These are phyloP conservation scores for Chromis chromis DNA, from an alignment of 2,797 vertebrate species.

Conservation along the genomic window DNA sequence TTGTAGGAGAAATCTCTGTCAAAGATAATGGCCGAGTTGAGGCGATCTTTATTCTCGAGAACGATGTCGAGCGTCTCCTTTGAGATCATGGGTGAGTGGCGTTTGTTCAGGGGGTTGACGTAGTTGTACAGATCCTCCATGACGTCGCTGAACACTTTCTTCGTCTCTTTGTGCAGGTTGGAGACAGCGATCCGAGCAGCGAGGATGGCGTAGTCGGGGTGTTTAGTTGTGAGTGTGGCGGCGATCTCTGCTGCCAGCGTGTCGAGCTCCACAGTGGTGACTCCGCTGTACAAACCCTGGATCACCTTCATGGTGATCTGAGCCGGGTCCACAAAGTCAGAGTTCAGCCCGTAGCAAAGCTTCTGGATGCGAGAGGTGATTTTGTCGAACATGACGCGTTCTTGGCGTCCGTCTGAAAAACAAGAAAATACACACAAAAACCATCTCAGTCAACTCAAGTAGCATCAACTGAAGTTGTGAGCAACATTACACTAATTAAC, in stretches of 20 bases:
- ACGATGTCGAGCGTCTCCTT: constrained; percentile 91
- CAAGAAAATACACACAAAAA: neutral
- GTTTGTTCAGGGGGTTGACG: constrained; percentile 90
- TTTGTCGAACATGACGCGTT: constrained; percentile 98
- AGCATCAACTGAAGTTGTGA: neutral
- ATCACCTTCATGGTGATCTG: constrained; percentile 99
- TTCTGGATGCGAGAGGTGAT: constrained; percentile 99
- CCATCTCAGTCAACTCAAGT: no score
- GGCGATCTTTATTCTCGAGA: constrained; percentile 93
- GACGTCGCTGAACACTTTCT: constrained; percentile 98
- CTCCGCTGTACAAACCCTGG: constrained; percentile 95
- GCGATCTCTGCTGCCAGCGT: constrained; percentile 95
- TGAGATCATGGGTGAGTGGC: constrained; percentile 95
- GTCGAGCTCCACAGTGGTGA: constrained; percentile 96
- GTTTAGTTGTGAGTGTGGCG: constrained; percentile 96
- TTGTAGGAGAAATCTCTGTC: constrained; percentile 99
- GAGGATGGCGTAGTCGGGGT: constrained; percentile 96
- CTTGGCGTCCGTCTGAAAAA: constrained; percentile 92
- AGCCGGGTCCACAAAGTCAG: constrained; percentile 97
- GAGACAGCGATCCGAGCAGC: constrained; percentile 96
- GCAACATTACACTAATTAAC: no score
- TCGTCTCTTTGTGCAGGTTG: constrained; percentile 98
- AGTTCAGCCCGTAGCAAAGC: constrained; percentile 95
- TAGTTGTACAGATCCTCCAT: constrained; percentile 97
- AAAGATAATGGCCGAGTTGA: constrained; percentile 97